phyloP scores from a whole-genome alignment of 1,140 invertebrate genomes.

The Drosophila arizonae region DNA sequence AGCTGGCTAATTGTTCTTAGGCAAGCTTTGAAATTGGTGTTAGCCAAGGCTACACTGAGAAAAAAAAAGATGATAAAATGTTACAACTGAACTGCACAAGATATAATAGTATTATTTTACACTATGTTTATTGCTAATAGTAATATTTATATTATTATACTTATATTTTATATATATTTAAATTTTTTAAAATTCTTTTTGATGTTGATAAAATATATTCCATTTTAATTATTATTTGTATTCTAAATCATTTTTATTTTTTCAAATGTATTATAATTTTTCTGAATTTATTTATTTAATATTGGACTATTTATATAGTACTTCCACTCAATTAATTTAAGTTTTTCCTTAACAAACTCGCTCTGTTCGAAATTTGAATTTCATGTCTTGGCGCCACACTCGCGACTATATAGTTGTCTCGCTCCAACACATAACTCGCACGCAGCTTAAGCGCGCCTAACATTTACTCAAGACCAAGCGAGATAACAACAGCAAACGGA shows the following conservation, averaged over 20 bases:
- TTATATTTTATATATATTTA: too few species aligned
- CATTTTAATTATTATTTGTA: too few species aligned
- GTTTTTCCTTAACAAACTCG: not conserved
- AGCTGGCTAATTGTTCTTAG: conserved; percentile 2
- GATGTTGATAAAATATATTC: too few species aligned
- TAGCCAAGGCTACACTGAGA: not conserved
- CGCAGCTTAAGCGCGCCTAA: not conserved
- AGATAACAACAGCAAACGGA: not conserved
- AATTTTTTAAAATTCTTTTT: too few species aligned
- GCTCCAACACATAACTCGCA: not conserved
- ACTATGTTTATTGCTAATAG: too few species aligned
- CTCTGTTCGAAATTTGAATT: conserved; percentile 13
- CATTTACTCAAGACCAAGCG: conserved; percentile 8
- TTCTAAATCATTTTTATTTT: not conserved
- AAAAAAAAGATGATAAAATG: not conserved
- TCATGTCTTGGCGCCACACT: not conserved
- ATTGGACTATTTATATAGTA: not conserved
- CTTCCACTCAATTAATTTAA: not conserved
- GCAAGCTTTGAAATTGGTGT: conserved; percentile 12
- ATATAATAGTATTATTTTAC: too few species aligned
- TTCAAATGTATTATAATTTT: too few species aligned
- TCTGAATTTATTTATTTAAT: not conserved
- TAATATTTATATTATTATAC: too few species aligned
- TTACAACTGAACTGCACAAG: not conserved
- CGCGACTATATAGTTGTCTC: not conserved